A percentile compares a stretch with the other conserved stretches of the same genome.
Evolutionary conservation across 2,888 invertebrate genomes (phyloP).

Genomic region (Rotaria sp.): DNA sequence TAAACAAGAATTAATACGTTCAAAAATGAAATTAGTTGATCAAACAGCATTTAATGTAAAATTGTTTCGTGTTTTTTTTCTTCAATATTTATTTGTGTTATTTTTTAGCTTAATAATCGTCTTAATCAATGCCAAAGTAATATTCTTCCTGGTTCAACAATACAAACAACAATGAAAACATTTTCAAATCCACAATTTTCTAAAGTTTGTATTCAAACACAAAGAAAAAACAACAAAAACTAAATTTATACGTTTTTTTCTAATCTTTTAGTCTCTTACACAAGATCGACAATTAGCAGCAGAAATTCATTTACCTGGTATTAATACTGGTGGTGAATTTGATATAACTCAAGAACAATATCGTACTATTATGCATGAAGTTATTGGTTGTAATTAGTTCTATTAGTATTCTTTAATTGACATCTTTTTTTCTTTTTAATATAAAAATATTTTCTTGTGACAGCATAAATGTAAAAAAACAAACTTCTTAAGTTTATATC

Average conservation of each 20-base stretch:
- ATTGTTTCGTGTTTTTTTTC: too few species aligned
- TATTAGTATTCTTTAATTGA: neutral
- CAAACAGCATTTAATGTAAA: neutral
- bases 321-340: neutral
- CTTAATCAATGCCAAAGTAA: neutral
- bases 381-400: neutral
- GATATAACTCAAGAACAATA: conserved; percentile 19
- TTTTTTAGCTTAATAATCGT: conserved; percentile 9
- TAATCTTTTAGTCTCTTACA: neutral
- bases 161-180: conserved; percentile 5
- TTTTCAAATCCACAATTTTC: conserved; percentile 12
- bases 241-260: too few species aligned
- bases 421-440: too few species aligned
- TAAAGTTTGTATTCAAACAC: neutral
- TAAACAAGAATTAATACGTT: conserved; percentile 19
- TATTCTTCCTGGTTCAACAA: neutral
- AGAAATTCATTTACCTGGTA: conserved; percentile 20
- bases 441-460: neutral
- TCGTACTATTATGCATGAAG: neutral
- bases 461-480: neutral
- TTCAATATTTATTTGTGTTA: neutral
- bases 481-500: neutral
- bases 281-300: neutral
- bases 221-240: too few species aligned
- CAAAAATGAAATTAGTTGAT: conserved; percentile 29